phyloP scores from a whole-genome alignment of 37 sponge, comb jelly and placozoan genomes.

The Mnemiopsis leidyi region DNA sequence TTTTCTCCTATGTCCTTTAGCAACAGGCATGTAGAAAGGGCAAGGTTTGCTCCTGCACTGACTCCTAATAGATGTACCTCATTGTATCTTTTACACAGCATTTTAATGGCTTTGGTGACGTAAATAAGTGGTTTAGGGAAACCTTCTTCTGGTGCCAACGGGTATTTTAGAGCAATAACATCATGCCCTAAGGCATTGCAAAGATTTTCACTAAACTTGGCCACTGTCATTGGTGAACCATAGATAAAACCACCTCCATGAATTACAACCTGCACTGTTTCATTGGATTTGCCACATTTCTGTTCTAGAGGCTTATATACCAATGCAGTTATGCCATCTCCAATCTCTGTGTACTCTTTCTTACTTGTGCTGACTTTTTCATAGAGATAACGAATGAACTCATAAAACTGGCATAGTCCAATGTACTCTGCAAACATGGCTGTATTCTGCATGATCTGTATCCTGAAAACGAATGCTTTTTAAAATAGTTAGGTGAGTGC shows the following conservation, averaged over 20 bases:
- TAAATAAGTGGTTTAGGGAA: not conserved
- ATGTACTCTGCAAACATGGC: slow-evolving; percentile 18
- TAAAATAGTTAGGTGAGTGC: too few relatives aligned
- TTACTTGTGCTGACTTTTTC: not conserved
- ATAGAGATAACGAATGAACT: slow-evolving; percentile 24
- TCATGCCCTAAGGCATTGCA: not conserved
- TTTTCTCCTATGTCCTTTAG: not conserved
- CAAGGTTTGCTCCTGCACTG: slow-evolving; percentile 56
- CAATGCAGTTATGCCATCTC: not conserved
- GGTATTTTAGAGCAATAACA: slow-evolving; percentile 60
- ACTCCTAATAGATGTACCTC: slow-evolving; percentile 7
- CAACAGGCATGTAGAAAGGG: not conserved
- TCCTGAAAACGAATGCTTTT: slow-evolving; percentile 59
- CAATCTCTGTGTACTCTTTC: not conserved
- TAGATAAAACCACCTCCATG: slow-evolving; percentile 64
- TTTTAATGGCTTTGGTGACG: not conserved
- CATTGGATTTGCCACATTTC: not conserved
- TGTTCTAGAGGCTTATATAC: not conserved
- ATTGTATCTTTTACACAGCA: not conserved
- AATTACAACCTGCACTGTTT: not conserved
- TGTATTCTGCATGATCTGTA: slow-evolving; percentile 32
- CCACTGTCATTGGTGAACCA: not conserved
- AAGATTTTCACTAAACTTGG: not conserved
- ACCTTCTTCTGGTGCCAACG: slow-evolving; percentile 10
- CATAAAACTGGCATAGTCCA: slow-evolving; percentile 28